Conservation (phyloP, 2,888 invertebrate genomes). For the Operophtera brumata region DNA sequence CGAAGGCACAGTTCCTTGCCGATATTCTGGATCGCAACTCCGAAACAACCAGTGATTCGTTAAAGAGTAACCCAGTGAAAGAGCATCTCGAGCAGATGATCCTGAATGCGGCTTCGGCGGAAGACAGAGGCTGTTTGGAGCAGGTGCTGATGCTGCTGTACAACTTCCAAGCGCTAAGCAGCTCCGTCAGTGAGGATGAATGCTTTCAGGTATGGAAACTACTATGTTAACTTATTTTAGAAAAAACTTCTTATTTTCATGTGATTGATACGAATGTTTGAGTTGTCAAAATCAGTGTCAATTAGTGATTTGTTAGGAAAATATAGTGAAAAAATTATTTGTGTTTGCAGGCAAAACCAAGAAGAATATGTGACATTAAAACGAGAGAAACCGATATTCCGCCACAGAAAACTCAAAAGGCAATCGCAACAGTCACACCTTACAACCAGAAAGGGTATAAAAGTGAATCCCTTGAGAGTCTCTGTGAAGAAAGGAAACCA, state of each 20-base stretch:
- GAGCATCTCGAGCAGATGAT: constrained; percentile 77
- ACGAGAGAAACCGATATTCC: constrained; percentile 67
- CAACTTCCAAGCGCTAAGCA: constrained; percentile 80
- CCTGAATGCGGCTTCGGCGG: constrained; percentile 72
- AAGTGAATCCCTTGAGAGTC: constrained; percentile 71
- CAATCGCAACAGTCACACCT: constrained; percentile 84
- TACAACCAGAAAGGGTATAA: constrained; percentile 77
- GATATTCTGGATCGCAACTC: constrained; percentile 71
- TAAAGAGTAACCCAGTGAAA: constrained; percentile 73
- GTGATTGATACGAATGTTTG: not conserved
- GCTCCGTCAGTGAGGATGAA: constrained; percentile 79
- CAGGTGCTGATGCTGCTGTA: constrained; percentile 83
- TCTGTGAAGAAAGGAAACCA: constrained; percentile 75
- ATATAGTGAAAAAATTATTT: not conserved
- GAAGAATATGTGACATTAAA: constrained; percentile 67
- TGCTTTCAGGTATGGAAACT: constrained; percentile 69
- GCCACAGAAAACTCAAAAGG: constrained; percentile 75
- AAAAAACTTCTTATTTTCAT: constrained; percentile 11
- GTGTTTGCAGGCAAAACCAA: constrained; percentile 67
- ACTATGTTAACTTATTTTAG: not conserved
- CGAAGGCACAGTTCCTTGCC: constrained; percentile 72
- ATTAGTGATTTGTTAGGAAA: not conserved
- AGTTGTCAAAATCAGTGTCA: not conserved
- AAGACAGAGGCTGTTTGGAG: constrained; percentile 83
- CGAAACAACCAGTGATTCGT: constrained; percentile 68